These are phyloP conservation scores for Ptilonorhynchus violaceus DNA, from an alignment of 2,113 vertebrate species.

Conservation along the genomic window DNA sequence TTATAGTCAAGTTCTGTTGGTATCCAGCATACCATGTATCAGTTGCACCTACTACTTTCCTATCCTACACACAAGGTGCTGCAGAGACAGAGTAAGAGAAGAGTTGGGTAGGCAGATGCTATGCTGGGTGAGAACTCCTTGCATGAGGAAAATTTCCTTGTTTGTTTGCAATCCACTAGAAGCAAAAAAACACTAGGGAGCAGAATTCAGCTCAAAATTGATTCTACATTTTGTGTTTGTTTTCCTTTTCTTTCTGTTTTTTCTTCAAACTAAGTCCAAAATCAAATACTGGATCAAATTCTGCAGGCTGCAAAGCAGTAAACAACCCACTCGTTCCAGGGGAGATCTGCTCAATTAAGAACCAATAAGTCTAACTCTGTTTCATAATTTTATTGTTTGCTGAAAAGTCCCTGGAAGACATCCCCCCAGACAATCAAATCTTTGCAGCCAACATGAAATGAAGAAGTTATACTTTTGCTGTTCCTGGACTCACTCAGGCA, in stretches of 20 bases:
- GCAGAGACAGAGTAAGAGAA: neutral
- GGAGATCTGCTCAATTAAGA: constrained; percentile 30
- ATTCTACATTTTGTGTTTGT: neutral
- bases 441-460: neutral
- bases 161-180: neutral
- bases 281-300: neutral
- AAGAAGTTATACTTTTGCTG: neutral
- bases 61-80: neutral
- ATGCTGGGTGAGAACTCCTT: neutral
- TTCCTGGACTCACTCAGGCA: neutral
- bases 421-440: neutral
- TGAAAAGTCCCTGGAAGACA: neutral
- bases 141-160: neutral
- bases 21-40: neutral
- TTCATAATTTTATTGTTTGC: neutral
- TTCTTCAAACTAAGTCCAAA: neutral
- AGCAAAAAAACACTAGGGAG: neutral
- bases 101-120: accelerated
- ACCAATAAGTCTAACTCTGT: neutral
- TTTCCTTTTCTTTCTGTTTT: neutral
- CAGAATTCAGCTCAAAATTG: neutral
- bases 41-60: neutral
- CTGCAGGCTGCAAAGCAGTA: neutral
- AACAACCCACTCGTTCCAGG: neutral
- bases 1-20: neutral